A percentile compares a stretch with the other conserved stretches of the same genome.
phyloP scores from a whole-genome alignment of 1,140 invertebrate genomes.

The Bombus polaris region DNA sequence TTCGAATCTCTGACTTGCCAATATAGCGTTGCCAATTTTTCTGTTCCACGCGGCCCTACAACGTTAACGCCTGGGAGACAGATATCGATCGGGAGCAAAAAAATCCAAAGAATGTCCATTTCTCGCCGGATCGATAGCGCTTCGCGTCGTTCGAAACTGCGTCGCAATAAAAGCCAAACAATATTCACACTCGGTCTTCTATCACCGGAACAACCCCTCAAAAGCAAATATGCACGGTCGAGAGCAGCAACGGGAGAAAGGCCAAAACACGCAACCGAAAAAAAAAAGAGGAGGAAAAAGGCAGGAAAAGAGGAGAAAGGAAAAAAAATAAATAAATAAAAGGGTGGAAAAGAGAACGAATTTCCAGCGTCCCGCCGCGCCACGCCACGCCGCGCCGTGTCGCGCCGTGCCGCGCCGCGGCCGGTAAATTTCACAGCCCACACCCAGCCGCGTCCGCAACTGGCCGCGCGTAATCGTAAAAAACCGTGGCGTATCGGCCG shows the following conservation, averaged over 20 bases:
- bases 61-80: neutral
- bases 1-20: neutral
- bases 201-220: conserved; percentile 48
- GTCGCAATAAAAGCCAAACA: conserved; percentile 44
- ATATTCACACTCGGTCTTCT: conserved; percentile 43
- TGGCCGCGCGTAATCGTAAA: conserved; percentile 50
- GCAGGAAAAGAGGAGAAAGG: neutral
- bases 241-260: conserved; percentile 2
- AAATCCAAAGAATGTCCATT: conserved; percentile 18
- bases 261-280: neutral
- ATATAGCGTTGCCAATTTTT: neutral
- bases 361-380: conserved; percentile 2
- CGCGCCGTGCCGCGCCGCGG: neutral
- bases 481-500: conserved; percentile 52
- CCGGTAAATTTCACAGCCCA: conserved; percentile 42
- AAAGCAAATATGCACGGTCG: conserved; percentile 35
- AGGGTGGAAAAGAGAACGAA: conserved; percentile 21
- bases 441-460: conserved; percentile 38
- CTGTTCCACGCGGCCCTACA: neutral
- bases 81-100: neutral
- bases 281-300: neutral
- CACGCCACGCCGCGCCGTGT: neutral
- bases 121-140: conserved; percentile 19
- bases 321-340: neutral
- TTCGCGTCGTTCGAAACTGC: neutral